phyloP scores from a whole-genome alignment of 2,797 vertebrate species.

The Pyrocephalus nanus region DNA sequence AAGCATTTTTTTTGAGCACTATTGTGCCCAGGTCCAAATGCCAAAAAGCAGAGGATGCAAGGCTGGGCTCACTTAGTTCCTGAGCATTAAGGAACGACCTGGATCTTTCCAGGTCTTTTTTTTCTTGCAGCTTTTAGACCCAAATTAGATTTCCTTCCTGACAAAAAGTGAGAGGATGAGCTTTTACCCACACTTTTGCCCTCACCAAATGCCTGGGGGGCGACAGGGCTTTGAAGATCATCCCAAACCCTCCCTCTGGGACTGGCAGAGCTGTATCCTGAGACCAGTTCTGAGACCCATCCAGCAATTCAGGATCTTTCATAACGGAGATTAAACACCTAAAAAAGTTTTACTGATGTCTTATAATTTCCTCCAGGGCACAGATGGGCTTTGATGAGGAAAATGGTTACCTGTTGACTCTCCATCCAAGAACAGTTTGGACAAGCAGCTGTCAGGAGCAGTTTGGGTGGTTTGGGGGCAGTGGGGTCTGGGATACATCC shows the following conservation, averaged over 20 bases:
- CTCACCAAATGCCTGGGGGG: not conserved
- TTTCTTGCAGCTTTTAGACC: not conserved
- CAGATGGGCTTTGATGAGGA: constrained; percentile 4
- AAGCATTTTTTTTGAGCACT: not conserved
- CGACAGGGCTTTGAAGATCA: not conserved
- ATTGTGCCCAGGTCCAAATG: not conserved
- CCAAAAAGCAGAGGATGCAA: not conserved
- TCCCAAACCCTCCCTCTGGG: not conserved
- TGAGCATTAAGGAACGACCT: not conserved
- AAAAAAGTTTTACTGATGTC: not conserved
- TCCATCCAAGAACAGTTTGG: not conserved
- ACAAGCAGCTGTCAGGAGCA: constrained; percentile 26
- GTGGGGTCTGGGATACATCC: no score
- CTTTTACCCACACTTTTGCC: not conserved
- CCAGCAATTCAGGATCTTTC: not conserved
- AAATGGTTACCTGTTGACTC: not conserved
- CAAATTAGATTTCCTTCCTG: not conserved
- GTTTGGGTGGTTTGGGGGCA: not conserved
- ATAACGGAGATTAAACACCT: not conserved
- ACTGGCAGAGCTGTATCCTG: not conserved
- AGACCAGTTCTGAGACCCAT: not conserved
- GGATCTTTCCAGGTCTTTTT: not conserved
- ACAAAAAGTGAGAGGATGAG: not conserved
- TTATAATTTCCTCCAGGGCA: not conserved
- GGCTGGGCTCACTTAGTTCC: not conserved